Conservation (phyloP, 2,797 vertebrate genomes). For the Platalea minor region DNA sequence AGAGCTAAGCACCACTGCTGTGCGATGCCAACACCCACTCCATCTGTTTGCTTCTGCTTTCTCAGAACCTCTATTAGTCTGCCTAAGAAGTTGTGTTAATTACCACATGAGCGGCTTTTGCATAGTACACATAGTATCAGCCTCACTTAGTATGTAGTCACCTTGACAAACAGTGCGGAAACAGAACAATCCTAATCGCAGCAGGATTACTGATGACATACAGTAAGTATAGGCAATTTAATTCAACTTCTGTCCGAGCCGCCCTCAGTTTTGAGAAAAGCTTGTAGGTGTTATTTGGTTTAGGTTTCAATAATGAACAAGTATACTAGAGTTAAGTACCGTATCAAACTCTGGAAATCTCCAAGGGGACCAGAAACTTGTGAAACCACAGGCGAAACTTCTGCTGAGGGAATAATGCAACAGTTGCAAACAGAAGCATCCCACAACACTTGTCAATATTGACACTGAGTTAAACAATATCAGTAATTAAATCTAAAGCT, state of each 20-base stretch:
- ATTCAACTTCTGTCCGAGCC: neutral
- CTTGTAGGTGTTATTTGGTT: neutral
- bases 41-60: conserved; percentile 65
- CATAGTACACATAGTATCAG: neutral
- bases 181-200: neutral
- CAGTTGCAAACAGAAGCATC: neutral
- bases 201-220: neutral
- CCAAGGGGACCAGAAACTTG: neutral
- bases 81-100: conserved; percentile 20
- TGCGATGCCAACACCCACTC: conserved; percentile 39
- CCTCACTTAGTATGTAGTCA: neutral
- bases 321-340: neutral
- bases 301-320: neutral
- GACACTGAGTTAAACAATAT: neutral
- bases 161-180: neutral
- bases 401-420: neutral
- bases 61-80: conserved; percentile 23
- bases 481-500: neutral
- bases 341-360: neutral
- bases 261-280: neutral
- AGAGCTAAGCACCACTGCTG: conserved; percentile 49
- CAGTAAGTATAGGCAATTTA: neutral
- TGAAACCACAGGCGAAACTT: neutral
- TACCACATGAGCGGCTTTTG: conserved; percentile 22
- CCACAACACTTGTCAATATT: neutral